phyloP scores from a whole-genome alignment of 35 echinoderm and acorn worm genomes.

The Apostichopus californicus region DNA sequence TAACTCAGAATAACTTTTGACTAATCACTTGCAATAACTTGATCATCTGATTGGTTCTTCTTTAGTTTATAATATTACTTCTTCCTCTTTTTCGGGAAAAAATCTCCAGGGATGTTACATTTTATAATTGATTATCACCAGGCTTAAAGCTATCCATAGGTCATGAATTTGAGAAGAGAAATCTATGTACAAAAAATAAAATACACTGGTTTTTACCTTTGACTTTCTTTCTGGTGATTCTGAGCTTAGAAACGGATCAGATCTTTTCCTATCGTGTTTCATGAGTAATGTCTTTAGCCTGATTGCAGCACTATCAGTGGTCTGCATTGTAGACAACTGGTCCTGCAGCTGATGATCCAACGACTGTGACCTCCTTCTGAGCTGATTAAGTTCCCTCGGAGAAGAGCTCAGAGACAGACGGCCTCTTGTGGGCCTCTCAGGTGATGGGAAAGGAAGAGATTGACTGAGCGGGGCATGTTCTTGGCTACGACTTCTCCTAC shows the following conservation, averaged over 20 bases:
- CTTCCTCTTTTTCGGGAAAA: too few relatives aligned
- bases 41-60: too few relatives aligned
- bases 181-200: too few relatives aligned
- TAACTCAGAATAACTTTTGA: too few relatives aligned
- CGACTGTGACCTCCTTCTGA: slow-evolving; percentile 19
- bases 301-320: slow-evolving; percentile 31
- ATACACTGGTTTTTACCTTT: not conserved
- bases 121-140: too few relatives aligned
- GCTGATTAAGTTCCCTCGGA: slow-evolving; percentile 5
- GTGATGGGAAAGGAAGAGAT: slow-evolving; percentile 16
- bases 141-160: not conserved
- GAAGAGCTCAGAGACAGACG: slow-evolving; percentile 30
- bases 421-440: not conserved
- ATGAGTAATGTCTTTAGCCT: slow-evolving; percentile 39
- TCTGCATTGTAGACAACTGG: not conserved
- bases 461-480: slow-evolving; percentile 1
- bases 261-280: slow-evolving; percentile 40
- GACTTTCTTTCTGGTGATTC: slow-evolving; percentile 4
- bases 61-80: too few relatives aligned
- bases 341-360: slow-evolving; percentile 36
- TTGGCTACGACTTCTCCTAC: not conserved
- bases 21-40: too few relatives aligned
- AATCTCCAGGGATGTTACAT: too few relatives aligned
- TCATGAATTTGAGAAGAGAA: not conserved
- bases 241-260: slow-evolving; percentile 5